Conservation (phyloP, 1,140 invertebrate genomes). For the silkworm (Bombyx mori) region DNA sequence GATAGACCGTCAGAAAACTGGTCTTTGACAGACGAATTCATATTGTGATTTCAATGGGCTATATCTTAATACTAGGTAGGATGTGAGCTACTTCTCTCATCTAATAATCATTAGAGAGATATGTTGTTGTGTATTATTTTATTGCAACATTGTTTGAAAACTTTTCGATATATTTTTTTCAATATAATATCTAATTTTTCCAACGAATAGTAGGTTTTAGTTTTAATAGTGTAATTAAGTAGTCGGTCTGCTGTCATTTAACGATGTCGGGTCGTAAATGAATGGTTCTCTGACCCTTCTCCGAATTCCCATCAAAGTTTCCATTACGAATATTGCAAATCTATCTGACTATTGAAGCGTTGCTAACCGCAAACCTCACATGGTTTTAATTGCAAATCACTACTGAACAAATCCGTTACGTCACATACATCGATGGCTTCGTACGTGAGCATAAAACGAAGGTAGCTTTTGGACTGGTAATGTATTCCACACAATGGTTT, state of each 20-base stretch:
- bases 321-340: constrained; percentile 22
- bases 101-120: no score
- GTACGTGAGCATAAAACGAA: neutral
- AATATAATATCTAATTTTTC: no score
- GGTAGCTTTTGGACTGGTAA: constrained; percentile 1
- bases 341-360: constrained; percentile 20
- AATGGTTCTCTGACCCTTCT: neutral
- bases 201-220: no score
- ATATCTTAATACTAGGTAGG: no score
- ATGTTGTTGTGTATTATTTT: no score
- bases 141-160: no score
- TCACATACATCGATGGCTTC: constrained; percentile 9
- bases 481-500: constrained; percentile 7
- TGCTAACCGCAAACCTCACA: constrained; percentile 15
- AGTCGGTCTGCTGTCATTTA: neutral
- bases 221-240: no score
- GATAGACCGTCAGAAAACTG: no score
- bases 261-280: neutral
- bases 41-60: no score
- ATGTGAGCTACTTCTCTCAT: no score
- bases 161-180: no score
- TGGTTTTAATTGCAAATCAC: constrained; percentile 21
- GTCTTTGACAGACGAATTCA: no score
- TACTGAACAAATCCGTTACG: neutral
- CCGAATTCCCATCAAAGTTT: constrained; percentile 10